phyloP scores from a whole-genome alignment of 2,113 vertebrate species.

The Spea multiplicata region DNA sequence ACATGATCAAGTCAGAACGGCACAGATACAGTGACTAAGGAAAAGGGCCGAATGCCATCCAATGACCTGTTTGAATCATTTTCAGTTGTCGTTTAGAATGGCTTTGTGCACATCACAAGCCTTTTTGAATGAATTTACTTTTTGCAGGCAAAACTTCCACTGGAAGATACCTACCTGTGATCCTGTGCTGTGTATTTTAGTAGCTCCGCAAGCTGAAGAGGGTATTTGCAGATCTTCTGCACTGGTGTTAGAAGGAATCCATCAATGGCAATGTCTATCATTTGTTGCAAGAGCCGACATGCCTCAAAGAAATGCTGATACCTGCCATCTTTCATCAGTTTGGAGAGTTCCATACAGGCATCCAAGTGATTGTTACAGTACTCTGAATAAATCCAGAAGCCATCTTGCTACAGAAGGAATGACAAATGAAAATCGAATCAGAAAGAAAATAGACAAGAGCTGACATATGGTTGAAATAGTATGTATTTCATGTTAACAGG shows the following conservation, averaged over 20 bases:
- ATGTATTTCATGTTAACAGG: neutral
- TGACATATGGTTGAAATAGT: neutral
- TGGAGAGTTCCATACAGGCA: slow-evolving; percentile 96
- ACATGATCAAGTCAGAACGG: no score
- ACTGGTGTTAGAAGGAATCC: slow-evolving; percentile 96
- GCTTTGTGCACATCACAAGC: no score
- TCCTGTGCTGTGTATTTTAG: slow-evolving; percentile 98
- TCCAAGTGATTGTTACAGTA: slow-evolving; percentile 99
- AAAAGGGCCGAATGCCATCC: no score
- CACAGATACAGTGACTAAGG: no score
- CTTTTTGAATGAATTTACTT: no score
- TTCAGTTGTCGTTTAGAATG: no score
- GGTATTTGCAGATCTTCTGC: slow-evolving; percentile 99
- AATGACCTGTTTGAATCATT: no score
- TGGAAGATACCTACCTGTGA: slow-evolving; percentile 77
- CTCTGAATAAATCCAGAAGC: slow-evolving; percentile 98
- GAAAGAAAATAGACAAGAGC: neutral
- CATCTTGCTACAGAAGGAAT: slow-evolving; percentile 83
- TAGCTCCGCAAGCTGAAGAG: slow-evolving; percentile 93
- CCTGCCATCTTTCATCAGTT: slow-evolving; percentile 93
- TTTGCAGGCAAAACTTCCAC: no score
- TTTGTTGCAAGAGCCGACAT: slow-evolving; percentile 94
- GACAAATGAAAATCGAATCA: neutral
- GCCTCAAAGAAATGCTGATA: slow-evolving; percentile 99
- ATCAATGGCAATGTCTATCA: slow-evolving; percentile 98